A percentile compares a stretch with the other conserved stretches of the same genome.
These are phyloP conservation scores for Prinia subflava DNA, from an alignment of 2,113 vertebrate genomes.

Conservation along the genomic window DNA sequence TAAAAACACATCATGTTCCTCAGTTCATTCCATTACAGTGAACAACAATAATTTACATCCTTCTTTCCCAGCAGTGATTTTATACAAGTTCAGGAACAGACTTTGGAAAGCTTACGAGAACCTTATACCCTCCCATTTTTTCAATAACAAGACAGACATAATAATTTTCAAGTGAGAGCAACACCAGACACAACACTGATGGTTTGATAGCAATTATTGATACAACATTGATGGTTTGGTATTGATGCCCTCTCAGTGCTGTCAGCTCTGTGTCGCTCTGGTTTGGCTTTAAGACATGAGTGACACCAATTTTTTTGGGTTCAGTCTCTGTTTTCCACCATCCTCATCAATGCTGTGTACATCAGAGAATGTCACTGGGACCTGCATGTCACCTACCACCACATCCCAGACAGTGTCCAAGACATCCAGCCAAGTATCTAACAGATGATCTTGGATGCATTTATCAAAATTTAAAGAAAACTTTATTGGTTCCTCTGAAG, in stretches of 20 bases:
- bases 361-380: neutral
- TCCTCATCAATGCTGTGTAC: neutral
- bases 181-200: rapidly evolving
- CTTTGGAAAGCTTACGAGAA: neutral
- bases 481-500: neutral
- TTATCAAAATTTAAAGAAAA: neutral
- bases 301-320: neutral
- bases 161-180: neutral
- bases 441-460: neutral
- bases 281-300: neutral
- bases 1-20: neutral
- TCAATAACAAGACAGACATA: neutral
- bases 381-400: neutral
- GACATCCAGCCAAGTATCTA: no score
- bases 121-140: neutral
- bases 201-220: neutral
- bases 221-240: neutral
- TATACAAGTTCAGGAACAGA: neutral
- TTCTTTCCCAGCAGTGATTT: neutral
- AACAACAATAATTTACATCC: neutral
- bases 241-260: rapidly evolving
- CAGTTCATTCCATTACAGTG: neutral
- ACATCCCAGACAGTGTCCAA: neutral
- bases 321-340: neutral
- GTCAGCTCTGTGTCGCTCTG: neutral